Base-by-base conservation (phyloP, 2,113 vertebrate genomes). In the Pitta sordida region DNA sequence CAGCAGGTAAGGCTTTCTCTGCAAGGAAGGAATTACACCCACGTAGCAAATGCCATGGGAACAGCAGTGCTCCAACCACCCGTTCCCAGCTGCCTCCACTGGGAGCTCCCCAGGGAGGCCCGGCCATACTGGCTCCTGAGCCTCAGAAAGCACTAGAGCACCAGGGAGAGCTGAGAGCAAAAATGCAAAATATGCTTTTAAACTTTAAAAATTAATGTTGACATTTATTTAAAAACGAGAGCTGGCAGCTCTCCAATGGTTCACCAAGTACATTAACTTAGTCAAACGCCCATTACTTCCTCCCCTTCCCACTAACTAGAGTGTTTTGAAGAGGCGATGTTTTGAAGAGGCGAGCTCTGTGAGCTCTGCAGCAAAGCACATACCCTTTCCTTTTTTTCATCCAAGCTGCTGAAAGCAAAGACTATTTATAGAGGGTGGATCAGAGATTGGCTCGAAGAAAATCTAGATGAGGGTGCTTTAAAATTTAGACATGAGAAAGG, bases 131-230 rank as follows among this genome's bases (percentile, higher is more conserved):
- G 0, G 69, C 80, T 93, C 81, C 39, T 16, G 39, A 12, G 5
- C 70, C 88, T 91, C 10, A 0, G 71, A 79, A 82, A 96, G 83
- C 2, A 4, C 91, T 52, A 20, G 44, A 74, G 82, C 49, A 26
- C 68, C 22, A 13, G 13, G 41, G 56, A 83, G 74, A 68, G 74
- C 87, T 21, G n/a, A 86, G 90, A 95, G 91, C 74, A 85, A 91
- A 55, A 88, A 93, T 60, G 77, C 39, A 96, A 94, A 94, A 92
- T 68, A 87, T 39, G 91, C 84, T 77, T 90, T 96, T 94, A 92
- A 94, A 88, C 78, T 85, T 52, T 96, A 96, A 97, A 96, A 94
- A 94, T 96, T 93, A 93, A 95, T 93, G 93, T 15, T 90, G 93
- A 91, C 90, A 81, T 93, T 96, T 96, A 93, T 94, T 96, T 87